Conservation (phyloP, 2,797 vertebrate species). For the Enteromius radiatus region DNA sequence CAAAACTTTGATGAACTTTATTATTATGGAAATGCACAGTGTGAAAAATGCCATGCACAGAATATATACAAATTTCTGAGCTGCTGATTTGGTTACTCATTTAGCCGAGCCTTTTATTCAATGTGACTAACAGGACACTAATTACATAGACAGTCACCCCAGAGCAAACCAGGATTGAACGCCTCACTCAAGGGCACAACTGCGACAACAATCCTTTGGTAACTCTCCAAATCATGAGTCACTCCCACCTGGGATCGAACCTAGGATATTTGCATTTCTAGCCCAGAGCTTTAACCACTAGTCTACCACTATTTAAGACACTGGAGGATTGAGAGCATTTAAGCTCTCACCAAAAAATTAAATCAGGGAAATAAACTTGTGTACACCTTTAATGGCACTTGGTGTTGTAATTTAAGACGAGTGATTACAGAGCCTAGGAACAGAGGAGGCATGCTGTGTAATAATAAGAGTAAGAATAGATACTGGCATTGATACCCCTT, state of each 20-base stretch:
- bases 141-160: conserved; percentile 34
- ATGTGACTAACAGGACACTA: conserved; percentile 38
- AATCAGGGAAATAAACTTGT: conserved; percentile 21
- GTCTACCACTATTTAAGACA: background rate
- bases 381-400: conserved; percentile 20
- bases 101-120: conserved; percentile 24
- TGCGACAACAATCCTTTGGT: conserved; percentile 28
- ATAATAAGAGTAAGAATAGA: conserved; percentile 43
- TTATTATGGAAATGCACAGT: conserved; percentile 34
- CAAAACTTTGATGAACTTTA: conserved; percentile 22
- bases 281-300: conserved; percentile 22
- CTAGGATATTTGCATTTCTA: conserved; percentile 28
- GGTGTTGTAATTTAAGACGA: conserved; percentile 18
- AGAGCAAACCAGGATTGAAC: conserved; percentile 38
- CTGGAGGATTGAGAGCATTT: background rate
- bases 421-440: conserved; percentile 11
- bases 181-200: conserved; percentile 41
- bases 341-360: background rate
- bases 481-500: conserved; percentile 5
- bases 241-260: conserved; percentile 31
- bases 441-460: conserved; percentile 38
- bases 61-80: conserved; percentile 32
- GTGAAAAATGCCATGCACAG: conserved; percentile 19
- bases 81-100: conserved; percentile 40
- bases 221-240: conserved; percentile 40